Base-by-base conservation (phyloP, 2,888 invertebrate species). In the Masnerella sp. region DNA sequence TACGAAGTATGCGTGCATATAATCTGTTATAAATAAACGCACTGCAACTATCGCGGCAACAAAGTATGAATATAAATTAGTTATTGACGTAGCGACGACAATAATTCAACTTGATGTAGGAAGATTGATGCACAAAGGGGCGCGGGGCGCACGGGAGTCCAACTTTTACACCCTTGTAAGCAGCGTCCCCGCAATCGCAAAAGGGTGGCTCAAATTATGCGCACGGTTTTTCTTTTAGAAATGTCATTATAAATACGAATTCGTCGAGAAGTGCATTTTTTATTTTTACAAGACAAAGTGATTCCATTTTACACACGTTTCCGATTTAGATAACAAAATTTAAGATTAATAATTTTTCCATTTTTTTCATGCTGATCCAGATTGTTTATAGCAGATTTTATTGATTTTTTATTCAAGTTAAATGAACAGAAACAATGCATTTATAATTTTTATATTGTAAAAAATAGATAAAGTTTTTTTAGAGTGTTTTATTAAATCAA, bases 1-100 rank as follows among this genome's bases (percentile, higher is more conserved):
- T n/a, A n/a, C n/a, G n/a, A n/a, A 47, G 40, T 20, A 43, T 9
- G 38, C n/a, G 47, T 38, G 43, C 52, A 11, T 49, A 45, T 68
- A 52, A 68, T 47, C 42, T 43, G 62, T 64, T 58, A 58, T 70
- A 70, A 62, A 58, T 64, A 62, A 62, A 70, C 43, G 22, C 34
- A 58, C 0, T 64, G 56, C 51, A 51, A 62, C 51, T 64, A 58
- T 42, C 51, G 47, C 40, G 70, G 70, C 20, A 52, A 54, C 70
- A 56, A 58, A 58, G 51, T 62, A 49, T 70, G 70, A 70, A 64
- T 70, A 64, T 70, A 62, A 64, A 70, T 70, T 58, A 59, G 64
- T 56, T 71, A 71, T 71, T 64, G 43, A 71, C 58, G 71, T 38
- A 36, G 11, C 42, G 64, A 64, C 58, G 58, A 71, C 58, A 58